Evolutionary conservation across 2,797 vertebrate genomes (phyloP).

Genomic region (Netta rufina): DNA sequence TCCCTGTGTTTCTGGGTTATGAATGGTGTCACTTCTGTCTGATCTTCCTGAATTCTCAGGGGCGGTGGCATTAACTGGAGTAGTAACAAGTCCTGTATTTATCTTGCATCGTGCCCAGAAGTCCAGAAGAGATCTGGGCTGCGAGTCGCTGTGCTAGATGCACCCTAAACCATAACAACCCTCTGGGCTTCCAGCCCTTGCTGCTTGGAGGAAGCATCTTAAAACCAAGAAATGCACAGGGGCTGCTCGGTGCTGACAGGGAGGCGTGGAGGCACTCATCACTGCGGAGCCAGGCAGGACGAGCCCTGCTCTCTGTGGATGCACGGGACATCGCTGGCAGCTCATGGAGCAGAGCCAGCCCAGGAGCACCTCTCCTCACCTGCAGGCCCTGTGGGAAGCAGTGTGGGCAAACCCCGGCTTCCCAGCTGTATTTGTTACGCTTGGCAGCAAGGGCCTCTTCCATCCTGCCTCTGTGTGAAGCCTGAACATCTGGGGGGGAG

Average conservation of each 20-base stretch:
- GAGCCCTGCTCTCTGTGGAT: fast-evolving
- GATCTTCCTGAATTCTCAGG: neutral
- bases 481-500: neutral
- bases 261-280: neutral
- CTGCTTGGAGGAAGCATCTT: neutral
- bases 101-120: neutral
- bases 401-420: neutral
- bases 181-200: neutral
- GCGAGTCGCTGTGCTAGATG: neutral
- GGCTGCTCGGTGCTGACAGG: neutral
- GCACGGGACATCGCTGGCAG: fast-evolving
- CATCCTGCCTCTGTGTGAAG: neutral
- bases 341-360: neutral
- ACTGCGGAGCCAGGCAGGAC: fast-evolving
- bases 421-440: neutral
- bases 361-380: neutral
- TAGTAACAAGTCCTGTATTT: neutral
- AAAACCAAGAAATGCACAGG: neutral
- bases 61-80: neutral
- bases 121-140: neutral
- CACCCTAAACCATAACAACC: fast-evolving
- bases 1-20: neutral
- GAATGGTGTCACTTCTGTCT: neutral
- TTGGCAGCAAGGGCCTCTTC: neutral
- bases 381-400: neutral